A percentile compares a stretch with the other conserved stretches of the same genome.
Conservation (phyloP, 2,113 vertebrate genomes). For the Plecotus auritus region DNA sequence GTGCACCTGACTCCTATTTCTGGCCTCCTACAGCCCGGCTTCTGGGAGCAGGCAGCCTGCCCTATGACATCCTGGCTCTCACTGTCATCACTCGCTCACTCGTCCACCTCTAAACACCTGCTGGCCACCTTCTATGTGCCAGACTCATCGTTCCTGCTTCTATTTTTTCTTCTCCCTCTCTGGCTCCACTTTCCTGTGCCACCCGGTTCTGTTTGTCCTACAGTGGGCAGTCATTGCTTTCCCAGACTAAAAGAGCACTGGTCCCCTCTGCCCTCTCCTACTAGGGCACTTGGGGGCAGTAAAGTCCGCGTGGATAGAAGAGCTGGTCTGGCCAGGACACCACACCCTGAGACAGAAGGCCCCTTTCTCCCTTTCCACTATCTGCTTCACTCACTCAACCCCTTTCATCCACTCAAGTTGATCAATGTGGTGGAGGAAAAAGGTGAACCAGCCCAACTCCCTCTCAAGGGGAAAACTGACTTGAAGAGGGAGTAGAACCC, state of each 20-base stretch:
- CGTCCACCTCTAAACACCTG: neutral
- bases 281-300: neutral
- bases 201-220: accelerated
- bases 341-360: neutral
- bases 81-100: accelerated
- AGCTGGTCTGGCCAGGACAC: neutral
- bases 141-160: neutral
- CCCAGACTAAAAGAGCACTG: too few species aligned
- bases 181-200: neutral
- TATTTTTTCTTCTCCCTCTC: neutral
- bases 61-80: neutral
- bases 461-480: neutral
- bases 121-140: neutral
- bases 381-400: accelerated
- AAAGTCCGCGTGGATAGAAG: too few species aligned
- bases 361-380: neutral
- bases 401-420: neutral
- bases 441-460: neutral
- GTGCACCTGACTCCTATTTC: neutral
- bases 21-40: neutral
- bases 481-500: accelerated
- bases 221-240: neutral
- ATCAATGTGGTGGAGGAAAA: neutral
- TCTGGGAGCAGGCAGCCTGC: neutral
- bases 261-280: too few species aligned